Base-by-base conservation (phyloP, 92 coral and sea anemone genomes). In the Parazoanthus swiftii region DNA sequence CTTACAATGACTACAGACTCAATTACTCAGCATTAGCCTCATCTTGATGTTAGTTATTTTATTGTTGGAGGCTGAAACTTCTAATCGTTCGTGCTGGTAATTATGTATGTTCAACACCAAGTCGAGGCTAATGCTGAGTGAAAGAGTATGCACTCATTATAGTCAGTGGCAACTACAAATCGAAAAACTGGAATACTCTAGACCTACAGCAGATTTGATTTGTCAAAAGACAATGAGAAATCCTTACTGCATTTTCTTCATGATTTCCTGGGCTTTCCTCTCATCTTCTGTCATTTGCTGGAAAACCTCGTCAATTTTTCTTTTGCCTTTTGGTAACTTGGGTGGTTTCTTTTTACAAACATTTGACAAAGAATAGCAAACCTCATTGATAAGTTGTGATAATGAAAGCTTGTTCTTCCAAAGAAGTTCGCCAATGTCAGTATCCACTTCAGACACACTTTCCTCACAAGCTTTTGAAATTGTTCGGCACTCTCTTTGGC, bases 391-490 rank as follows among this genome's bases (percentile, higher is more conserved):
- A 68, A 97, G 82, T 77, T 95, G 91, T 11, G 99, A 97, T 71
- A 97, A 86, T 42, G 97, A 92, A 76, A 97, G 91, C 80, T 92
- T 93, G 86, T 95, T 90, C 85, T 95, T 97, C 99, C 99, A 97
- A 8, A 97, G 88, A 65, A 95, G 92, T 85, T 97, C 99, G 36
- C 98, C 99, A 67, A 97, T 92, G 89, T 97, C 99, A 67, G 94
- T 92, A 54, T 97, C 99, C 85, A 91, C 95, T 21, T 97, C 99
- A 33, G 93, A 94, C 0, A 97, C 88, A 46, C 98, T 93, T 76
- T 97, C 99, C 51, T 94, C 98, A 56, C 99, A 97, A 35, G 99
- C 99, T 89, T 97, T 95, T 7, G 98, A 95, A 85, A 97, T 93
- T 67, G 99, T 97, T 89, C 89, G 89, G 67, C 99, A 97, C 84